These are phyloP conservation scores for Stichodactyla helianthus DNA, from an alignment of 64 coral and sea anemone genomes.

Conservation along the genomic window DNA sequence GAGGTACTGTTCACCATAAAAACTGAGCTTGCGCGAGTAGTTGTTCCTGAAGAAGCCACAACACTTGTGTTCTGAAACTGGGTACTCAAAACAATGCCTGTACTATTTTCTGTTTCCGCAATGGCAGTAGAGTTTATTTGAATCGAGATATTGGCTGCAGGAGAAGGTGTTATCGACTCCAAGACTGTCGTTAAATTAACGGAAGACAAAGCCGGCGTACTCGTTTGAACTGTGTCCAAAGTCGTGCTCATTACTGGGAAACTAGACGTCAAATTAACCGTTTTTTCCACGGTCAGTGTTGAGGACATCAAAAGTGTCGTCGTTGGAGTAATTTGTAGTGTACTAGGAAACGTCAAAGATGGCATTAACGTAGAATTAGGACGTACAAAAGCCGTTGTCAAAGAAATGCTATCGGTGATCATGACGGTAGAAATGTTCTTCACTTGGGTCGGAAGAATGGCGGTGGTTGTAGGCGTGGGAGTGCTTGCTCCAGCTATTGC, in stretches of 20 bases:
- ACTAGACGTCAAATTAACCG: background rate
- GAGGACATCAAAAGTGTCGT: background rate
- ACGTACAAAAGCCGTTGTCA: background rate
- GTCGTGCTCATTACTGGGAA: background rate
- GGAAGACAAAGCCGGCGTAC: background rate
- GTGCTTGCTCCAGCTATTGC: constrained; percentile 39
- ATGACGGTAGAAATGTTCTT: constrained; percentile 39
- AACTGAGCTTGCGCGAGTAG: background rate
- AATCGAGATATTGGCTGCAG: background rate
- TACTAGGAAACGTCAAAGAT: background rate
- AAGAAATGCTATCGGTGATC: constrained; percentile 9
- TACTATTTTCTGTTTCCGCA: background rate
- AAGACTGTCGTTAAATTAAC: background rate
- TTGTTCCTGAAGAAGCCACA: background rate
- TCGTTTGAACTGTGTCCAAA: background rate
- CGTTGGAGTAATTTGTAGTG: background rate
- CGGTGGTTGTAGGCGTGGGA: constrained; percentile 59
- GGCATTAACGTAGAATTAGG: background rate
- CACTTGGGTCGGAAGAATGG: constrained; percentile 44
- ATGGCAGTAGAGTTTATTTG: background rate
- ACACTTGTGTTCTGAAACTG: background rate
- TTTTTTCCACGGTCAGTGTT: background rate
- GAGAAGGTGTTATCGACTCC: background rate
- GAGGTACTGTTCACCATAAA: no score
- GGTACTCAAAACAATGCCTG: background rate